Evolutionary conservation across 2,888 invertebrate genomes (phyloP).

Genomic region (Tipula vernalis): DNA sequence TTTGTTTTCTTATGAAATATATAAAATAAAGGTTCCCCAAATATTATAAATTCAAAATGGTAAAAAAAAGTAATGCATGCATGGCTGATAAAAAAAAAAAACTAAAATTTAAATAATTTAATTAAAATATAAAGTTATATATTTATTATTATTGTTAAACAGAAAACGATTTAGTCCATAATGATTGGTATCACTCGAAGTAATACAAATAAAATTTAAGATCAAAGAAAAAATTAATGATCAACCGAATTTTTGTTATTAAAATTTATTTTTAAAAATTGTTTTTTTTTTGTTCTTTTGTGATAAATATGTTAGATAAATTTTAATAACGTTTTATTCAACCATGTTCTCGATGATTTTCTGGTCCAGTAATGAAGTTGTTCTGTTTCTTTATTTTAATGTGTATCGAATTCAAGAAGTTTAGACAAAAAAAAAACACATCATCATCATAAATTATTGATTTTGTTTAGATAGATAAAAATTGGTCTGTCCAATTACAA

Average conservation of each 20-base stretch:
- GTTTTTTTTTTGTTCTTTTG: neutral
- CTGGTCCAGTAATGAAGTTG: neutral
- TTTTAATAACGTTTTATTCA: neutral
- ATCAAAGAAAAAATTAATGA: neutral
- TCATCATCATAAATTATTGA: neutral
- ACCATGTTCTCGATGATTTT: neutral
- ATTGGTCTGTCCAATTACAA: neutral
- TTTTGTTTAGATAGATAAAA: neutral
- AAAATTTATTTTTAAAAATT: neutral
- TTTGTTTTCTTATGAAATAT: neutral
- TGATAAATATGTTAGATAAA: neutral
- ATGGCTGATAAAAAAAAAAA: neutral
- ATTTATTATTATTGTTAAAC: neutral
- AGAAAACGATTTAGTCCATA: neutral
- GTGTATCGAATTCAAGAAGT: neutral
- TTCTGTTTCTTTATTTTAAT: neutral
- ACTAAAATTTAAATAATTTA: neutral
- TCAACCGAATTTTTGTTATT: neutral
- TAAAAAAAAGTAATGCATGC: neutral
- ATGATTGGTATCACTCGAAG: neutral
- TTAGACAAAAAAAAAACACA: neutral
- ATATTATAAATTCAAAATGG: slow-evolving; percentile 1
- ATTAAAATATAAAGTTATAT: neutral
- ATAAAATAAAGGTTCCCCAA: neutral
- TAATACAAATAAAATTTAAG: neutral